Percentiles rank a stretch among this genome's conserved stretches.
Conservation (phyloP, 2,113 vertebrate genomes). For the Ceyx margarethae region DNA sequence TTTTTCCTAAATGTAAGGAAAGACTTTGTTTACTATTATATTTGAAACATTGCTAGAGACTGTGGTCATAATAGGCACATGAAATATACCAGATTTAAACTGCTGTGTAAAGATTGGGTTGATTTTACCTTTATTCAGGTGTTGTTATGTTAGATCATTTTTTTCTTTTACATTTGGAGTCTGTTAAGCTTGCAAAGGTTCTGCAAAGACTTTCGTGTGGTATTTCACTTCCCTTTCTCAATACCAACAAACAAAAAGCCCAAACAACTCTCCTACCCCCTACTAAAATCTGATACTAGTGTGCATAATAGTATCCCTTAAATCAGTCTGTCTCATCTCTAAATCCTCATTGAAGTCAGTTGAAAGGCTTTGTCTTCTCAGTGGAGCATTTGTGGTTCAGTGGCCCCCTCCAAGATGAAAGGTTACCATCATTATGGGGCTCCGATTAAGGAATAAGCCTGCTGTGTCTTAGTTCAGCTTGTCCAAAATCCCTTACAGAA, state of each 20-base stretch:
- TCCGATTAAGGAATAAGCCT: background rate
- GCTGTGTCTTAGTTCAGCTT: background rate
- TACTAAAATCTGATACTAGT: background rate
- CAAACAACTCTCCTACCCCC: background rate
- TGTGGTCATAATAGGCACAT: background rate
- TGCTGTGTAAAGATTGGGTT: background rate
- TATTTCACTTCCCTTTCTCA: background rate
- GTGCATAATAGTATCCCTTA: background rate
- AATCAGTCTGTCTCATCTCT: background rate
- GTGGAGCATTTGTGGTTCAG: background rate
- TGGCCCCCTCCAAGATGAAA: background rate
- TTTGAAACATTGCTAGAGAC: background rate
- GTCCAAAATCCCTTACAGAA: background rate
- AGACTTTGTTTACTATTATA: background rate
- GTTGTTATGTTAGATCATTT: background rate
- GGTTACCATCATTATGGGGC: background rate
- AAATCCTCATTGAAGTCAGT: background rate
- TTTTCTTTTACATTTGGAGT: background rate
- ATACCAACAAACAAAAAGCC: background rate
- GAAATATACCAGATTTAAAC: background rate
- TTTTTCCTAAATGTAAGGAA: background rate
- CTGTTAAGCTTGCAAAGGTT: background rate
- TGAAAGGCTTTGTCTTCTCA: conserved; percentile 1
- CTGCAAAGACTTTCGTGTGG: background rate
- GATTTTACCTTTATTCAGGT: background rate